These are phyloP conservation scores for Pluvianellus socialis DNA, from an alignment of 2,113 vertebrate species.

Conservation along the genomic window DNA sequence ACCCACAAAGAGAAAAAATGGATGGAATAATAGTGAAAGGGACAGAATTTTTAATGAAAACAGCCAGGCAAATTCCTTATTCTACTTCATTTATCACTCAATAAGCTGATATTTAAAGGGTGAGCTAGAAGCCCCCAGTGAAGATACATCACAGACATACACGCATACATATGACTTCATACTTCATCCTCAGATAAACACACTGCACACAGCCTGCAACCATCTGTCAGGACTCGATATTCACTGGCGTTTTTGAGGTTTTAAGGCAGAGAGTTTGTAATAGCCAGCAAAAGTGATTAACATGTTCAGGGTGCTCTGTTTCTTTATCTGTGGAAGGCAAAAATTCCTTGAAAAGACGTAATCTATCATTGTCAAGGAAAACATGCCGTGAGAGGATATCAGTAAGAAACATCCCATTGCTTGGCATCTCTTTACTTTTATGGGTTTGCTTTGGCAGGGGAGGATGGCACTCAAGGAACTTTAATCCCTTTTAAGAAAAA, in stretches of 20 bases:
- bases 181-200: background rate
- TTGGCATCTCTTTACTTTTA: background rate
- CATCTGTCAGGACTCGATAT: background rate
- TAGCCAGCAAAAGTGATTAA: background rate
- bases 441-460: background rate
- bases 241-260: background rate
- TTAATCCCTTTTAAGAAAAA: constrained; percentile 15
- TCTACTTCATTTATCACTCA: background rate
- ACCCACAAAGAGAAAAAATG: background rate
- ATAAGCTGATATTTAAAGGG: background rate
- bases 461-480: background rate
- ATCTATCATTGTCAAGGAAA: background rate
- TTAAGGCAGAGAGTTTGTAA: background rate
- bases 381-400: background rate
- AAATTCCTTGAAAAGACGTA: background rate
- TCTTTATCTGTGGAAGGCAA: background rate
- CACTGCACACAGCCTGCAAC: background rate
- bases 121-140: background rate
- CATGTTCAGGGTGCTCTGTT: background rate
- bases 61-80: background rate
- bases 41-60: background rate
- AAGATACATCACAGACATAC: background rate
- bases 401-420: background rate
- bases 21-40: background rate
- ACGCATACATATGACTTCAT: background rate